Percentiles rank a stretch among this genome's conserved stretches.
phyloP scores from a whole-genome alignment of 2,888 invertebrate species.

The Chymomyza amoena region DNA sequence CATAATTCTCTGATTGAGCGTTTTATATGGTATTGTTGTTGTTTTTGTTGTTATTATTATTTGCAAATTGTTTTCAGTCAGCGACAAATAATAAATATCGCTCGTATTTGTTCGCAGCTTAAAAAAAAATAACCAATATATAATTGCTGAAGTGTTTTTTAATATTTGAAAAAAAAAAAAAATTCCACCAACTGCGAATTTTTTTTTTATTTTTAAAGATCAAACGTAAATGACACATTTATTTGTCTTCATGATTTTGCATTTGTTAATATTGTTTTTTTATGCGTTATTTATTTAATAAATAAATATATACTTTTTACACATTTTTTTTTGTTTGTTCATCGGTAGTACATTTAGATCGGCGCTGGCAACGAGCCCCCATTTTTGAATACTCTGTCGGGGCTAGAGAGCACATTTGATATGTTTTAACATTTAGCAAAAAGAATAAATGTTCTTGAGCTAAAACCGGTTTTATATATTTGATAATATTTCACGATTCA shows the following conservation, averaged over 20 bases:
- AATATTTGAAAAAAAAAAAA: constrained; percentile 7
- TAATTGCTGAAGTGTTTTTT: constrained; percentile 2
- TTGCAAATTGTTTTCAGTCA: constrained; percentile 29
- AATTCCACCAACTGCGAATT: constrained; percentile 21
- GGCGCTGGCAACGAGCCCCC: background rate
- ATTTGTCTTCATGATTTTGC: constrained; percentile 20
- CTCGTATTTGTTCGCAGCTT: background rate
- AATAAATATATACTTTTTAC: background rate
- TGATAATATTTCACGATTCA: no score
- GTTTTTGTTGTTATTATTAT: constrained; percentile 29
- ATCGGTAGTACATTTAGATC: constrained; percentile 49
- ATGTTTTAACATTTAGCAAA: background rate
- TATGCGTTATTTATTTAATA: constrained; percentile 9
- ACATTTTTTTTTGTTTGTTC: constrained; percentile 1
- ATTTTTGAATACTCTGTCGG: constrained; percentile 2
- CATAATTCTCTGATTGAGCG: background rate
- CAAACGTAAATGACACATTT: constrained; percentile 36
- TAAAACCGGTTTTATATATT: no score
- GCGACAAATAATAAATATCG: constrained; percentile 20
- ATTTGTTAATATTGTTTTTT: constrained; percentile 22
- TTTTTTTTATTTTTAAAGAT: constrained; percentile 18
- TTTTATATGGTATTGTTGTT: constrained; percentile 23
- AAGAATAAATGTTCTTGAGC: background rate
- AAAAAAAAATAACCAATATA: background rate
- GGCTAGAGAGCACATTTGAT: background rate